Conservation (phyloP, 2,797 vertebrate species). For the Semaprochilodus insignis region DNA sequence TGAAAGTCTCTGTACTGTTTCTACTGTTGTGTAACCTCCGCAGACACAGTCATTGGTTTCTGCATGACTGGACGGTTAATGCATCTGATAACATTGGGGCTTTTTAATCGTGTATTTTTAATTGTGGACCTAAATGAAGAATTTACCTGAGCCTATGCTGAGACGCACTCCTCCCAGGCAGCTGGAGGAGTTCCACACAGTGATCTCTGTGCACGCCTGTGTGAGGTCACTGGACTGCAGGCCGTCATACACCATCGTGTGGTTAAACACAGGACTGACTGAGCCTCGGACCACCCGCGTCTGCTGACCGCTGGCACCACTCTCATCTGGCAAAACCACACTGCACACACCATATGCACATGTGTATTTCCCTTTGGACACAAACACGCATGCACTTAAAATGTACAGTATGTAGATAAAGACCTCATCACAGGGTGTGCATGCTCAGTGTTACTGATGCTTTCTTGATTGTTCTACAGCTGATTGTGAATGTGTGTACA, state of each 20-base stretch:
- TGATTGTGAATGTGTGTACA: not conserved
- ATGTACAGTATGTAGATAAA: not conserved
- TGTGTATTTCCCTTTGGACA: not conserved
- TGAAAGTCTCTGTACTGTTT: no score
- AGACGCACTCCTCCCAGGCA: constrained; percentile 89
- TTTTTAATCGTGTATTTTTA: not conserved
- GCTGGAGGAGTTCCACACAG: constrained; percentile 81
- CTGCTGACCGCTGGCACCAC: constrained; percentile 88
- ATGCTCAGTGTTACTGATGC: not conserved
- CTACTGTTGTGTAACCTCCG: no score
- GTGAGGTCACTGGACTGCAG: constrained; percentile 86
- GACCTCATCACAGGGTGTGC: not conserved
- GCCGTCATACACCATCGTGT: constrained; percentile 99
- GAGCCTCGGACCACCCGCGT: constrained; percentile 86
- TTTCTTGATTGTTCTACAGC: not conserved
- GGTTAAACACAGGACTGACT: constrained; percentile 91
- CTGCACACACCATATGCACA: constrained; percentile 75
- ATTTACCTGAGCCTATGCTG: constrained; percentile 89
- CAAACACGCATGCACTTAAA: not conserved
- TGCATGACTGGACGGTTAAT: no score
- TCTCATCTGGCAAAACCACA: constrained; percentile 92
- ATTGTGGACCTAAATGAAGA: not conserved
- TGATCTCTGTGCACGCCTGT: constrained; percentile 93
- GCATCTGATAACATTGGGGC: no score
- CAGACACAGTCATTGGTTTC: no score